A percentile compares a stretch with the other conserved stretches of the same genome.
phyloP scores from a whole-genome alignment of 2,113 vertebrate species.

The Jacana jacana region DNA sequence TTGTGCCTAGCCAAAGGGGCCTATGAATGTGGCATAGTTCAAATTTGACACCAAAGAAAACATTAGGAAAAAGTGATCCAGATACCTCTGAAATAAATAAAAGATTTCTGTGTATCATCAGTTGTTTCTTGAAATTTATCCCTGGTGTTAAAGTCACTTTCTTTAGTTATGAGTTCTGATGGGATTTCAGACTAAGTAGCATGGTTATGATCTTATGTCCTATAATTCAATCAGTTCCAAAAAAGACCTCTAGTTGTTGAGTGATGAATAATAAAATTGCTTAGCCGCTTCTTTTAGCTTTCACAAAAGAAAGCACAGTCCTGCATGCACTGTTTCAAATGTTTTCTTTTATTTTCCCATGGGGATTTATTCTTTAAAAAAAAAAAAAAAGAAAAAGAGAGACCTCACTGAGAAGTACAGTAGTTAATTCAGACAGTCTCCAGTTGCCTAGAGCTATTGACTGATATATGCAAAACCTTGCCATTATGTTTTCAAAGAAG shows the following conservation, averaged over 20 bases:
- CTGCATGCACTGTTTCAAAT: background rate
- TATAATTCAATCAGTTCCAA: constrained; percentile 21
- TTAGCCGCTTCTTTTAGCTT: background rate
- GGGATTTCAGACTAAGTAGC: constrained; percentile 17
- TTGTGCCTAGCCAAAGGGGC: background rate
- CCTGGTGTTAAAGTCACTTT: background rate
- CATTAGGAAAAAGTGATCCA: background rate
- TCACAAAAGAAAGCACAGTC: background rate
- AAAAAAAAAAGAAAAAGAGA: background rate
- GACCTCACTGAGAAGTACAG: background rate
- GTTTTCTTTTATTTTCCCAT: constrained; percentile 25
- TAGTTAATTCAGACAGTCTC: constrained; percentile 31
- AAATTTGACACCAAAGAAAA: background rate
- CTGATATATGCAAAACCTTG: constrained; percentile 44
- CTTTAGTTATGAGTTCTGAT: constrained; percentile 38
- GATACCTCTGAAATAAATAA: background rate
- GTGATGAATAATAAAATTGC: constrained; percentile 23
- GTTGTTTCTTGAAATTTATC: constrained; percentile 30
- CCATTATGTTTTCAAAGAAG: constrained; percentile 52
- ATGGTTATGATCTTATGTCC: background rate
- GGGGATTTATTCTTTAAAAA: background rate
- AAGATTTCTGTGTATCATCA: background rate
- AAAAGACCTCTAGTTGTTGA: constrained; percentile 21
- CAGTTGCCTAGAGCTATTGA: constrained; percentile 43
- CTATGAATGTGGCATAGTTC: background rate